Evolutionary conservation across 1,140 invertebrate species (phyloP).

Genomic region (Drosophila arawakana): DNA sequence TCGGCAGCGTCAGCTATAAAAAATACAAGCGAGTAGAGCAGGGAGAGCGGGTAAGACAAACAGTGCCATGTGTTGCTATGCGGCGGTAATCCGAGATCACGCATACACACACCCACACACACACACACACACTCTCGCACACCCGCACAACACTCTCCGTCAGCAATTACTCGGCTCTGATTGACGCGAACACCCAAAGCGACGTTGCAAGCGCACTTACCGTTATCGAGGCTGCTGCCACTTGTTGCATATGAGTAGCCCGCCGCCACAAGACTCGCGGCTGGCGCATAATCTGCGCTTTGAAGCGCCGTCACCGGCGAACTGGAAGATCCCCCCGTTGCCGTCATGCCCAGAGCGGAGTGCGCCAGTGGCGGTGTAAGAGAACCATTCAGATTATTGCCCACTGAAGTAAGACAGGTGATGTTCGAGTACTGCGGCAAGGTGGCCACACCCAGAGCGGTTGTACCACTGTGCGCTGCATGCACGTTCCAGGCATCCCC

Average conservation of each 20-base stretch:
- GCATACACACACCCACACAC: not conserved
- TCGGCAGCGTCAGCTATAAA: conserved; percentile 61
- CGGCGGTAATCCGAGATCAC: conserved; percentile 61
- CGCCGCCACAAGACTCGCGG: conserved; percentile 74
- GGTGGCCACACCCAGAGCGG: conserved; percentile 46
- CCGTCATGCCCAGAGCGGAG: conserved; percentile 49
- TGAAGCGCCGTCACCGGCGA: conserved; percentile 66
- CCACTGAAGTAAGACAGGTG: conserved; percentile 61
- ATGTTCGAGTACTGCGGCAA: conserved; percentile 81
- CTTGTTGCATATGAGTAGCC: conserved; percentile 79
- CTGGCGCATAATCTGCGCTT: conserved; percentile 73
- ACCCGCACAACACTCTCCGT: conserved; percentile 33
- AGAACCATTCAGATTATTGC: conserved; percentile 65
- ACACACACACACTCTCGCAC: conserved; percentile 4
- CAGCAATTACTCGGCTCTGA: conserved; percentile 64
- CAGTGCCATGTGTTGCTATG: conserved; percentile 63
- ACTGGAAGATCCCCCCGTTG: conserved; percentile 41
- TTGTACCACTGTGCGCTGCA: conserved; percentile 58
- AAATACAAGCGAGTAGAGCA: conserved; percentile 32
- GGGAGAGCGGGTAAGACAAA: conserved; percentile 5
- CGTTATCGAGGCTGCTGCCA: conserved; percentile 75
- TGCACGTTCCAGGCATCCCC: conserved; percentile 72
- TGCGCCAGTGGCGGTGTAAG: conserved; percentile 73
- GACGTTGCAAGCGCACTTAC: conserved; percentile 64
- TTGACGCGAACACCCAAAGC: conserved; percentile 80